Percentiles rank a stretch among this genome's conserved stretches.
Conservation (phyloP, 2,888 invertebrate species). For the Apotomis turbidana region DNA sequence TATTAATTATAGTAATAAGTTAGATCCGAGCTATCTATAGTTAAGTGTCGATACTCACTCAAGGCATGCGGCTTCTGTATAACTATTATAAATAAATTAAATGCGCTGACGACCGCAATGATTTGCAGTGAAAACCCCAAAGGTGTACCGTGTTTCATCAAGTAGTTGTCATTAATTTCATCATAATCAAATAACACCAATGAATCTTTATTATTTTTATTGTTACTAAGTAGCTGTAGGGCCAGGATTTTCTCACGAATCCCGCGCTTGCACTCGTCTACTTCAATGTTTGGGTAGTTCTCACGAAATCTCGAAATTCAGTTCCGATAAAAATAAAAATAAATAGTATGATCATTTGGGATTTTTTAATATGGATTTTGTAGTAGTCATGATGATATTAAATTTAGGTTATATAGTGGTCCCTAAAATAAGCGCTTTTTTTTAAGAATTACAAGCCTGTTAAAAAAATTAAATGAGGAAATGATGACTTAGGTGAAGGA, state of each 20-base stretch:
- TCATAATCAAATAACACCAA: constrained; percentile 3
- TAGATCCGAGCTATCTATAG: constrained; percentile 9
- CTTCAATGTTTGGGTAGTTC: too few species aligned
- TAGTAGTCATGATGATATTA: too few species aligned
- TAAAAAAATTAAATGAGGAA: too few species aligned
- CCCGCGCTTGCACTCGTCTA: constrained; percentile 24
- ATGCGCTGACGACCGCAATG: constrained; percentile 10
- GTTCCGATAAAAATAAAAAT: too few species aligned
- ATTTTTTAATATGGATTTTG: too few species aligned
- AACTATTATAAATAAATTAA: constrained; percentile 34
- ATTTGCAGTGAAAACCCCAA: constrained; percentile 11
- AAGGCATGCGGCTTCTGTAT: constrained; percentile 51
- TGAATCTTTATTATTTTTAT: not conserved
- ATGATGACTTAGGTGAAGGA: too few species aligned
- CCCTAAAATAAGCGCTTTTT: too few species aligned
- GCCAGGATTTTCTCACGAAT: constrained; percentile 36
- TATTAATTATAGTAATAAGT: not conserved
- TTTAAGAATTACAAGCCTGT: too few species aligned
- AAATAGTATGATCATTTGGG: too few species aligned
- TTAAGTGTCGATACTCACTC: constrained; percentile 44
- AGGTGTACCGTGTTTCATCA: constrained; percentile 11
- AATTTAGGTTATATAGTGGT: too few species aligned
- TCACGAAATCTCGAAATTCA: too few species aligned
- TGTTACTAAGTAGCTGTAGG: not conserved
- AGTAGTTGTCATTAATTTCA: constrained; percentile 23